Conservation (phyloP, 2,888 invertebrate species). For the Cataglyphis albicans region DNA sequence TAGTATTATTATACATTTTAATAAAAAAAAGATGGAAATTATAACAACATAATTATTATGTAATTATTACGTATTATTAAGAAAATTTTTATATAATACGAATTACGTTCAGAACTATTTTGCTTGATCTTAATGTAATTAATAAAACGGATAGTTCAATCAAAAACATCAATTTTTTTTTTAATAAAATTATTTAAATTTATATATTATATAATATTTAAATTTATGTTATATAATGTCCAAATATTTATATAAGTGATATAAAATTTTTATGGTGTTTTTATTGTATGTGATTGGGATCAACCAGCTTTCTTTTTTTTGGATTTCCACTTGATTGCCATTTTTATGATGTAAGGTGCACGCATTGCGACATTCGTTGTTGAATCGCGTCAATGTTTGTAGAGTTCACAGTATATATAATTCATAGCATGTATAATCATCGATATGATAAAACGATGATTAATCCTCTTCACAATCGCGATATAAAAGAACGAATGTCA, state of each 20-base stretch:
- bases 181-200: not conserved
- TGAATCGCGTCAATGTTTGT: constrained; percentile 2
- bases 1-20: constrained; percentile 4
- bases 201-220: not conserved
- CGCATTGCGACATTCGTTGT: not conserved
- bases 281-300: not conserved
- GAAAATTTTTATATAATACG: not conserved
- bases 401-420: constrained; percentile 16
- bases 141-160: not conserved
- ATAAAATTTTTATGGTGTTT: not conserved
- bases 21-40: not conserved
- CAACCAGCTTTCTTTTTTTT: not conserved
- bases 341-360: constrained; percentile 6
- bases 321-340: not conserved
- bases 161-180: too few relatives aligned
- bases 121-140: not conserved
- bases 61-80: not conserved
- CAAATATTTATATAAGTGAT: not conserved
- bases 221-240: not conserved
- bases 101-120: not conserved
- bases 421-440: not conserved
- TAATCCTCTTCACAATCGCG: constrained; percentile 21
- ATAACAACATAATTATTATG: not conserved
- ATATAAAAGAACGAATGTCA: constrained; percentile 37
- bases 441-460: constrained; percentile 19